Conservation (phyloP, 2,888 invertebrate species). For the Cerastis leucographa region DNA sequence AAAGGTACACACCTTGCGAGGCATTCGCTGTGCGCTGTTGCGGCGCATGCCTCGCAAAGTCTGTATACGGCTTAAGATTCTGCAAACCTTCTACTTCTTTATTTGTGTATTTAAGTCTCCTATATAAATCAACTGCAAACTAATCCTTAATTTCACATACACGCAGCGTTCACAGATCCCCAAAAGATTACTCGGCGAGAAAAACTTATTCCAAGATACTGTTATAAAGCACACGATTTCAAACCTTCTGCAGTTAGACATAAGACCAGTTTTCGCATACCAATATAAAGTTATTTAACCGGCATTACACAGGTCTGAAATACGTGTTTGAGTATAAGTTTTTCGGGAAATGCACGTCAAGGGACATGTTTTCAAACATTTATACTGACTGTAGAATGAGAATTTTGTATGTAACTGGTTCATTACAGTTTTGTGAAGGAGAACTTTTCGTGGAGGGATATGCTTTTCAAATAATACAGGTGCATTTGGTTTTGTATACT, state of each 20-base stretch:
- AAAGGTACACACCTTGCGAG: too few species aligned
- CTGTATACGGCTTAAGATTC: too few species aligned
- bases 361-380: constrained; percentile 61
- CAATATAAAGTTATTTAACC: constrained; percentile 26
- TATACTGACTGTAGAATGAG: constrained; percentile 43
- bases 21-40: too few species aligned
- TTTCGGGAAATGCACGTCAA: constrained; percentile 58
- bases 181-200: constrained; percentile 44
- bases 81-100: neutral
- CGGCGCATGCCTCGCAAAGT: too few species aligned
- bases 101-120: neutral
- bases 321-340: constrained; percentile 55
- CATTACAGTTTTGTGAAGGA: constrained; percentile 7
- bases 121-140: constrained; percentile 38
- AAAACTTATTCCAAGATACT: constrained; percentile 36
- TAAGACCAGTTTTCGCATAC: neutral
- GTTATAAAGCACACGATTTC: constrained; percentile 1
- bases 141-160: constrained; percentile 37
- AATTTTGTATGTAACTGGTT: constrained; percentile 41
- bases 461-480: constrained; percentile 12
- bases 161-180: constrained; percentile 34
- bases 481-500: neutral
- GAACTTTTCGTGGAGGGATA: neutral
- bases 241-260: neutral
- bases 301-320: constrained; percentile 44